Percentiles rank a stretch among this genome's conserved stretches.
These are phyloP conservation scores for Enteromius thamalakanensis DNA, from an alignment of 2,797 vertebrate species.

Conservation along the genomic window DNA sequence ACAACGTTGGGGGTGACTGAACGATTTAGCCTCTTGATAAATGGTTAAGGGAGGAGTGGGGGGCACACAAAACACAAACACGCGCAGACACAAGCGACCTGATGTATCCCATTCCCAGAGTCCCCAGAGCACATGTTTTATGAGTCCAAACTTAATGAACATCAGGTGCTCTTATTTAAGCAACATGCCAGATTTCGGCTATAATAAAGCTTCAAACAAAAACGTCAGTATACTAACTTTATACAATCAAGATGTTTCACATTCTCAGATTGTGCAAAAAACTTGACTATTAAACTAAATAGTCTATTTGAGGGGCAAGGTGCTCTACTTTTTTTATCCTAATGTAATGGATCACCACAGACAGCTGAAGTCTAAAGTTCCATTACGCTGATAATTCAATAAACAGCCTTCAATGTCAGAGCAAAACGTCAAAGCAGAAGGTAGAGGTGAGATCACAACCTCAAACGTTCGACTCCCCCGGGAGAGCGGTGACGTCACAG, in stretches of 20 bases:
- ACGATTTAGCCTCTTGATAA: constrained; percentile 31
- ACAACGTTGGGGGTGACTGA: constrained; percentile 10
- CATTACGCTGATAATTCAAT: constrained; percentile 39
- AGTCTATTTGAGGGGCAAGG: neutral
- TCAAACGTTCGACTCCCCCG: constrained; percentile 34
- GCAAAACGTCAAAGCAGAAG: constrained; percentile 28
- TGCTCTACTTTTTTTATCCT: constrained; percentile 4
- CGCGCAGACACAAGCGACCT: constrained; percentile 27
- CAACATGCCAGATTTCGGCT: constrained; percentile 25
- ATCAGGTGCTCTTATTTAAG: constrained; percentile 60
- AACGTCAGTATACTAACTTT: neutral
- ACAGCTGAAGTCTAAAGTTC: constrained; percentile 22
- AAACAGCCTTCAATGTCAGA: constrained; percentile 12
- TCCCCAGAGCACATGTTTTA: constrained; percentile 74
- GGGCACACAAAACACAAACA: constrained; percentile 9
- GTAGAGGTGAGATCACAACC: constrained; percentile 32
- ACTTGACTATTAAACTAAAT: neutral
- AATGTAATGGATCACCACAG: constrained; percentile 29
- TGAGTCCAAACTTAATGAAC: constrained; percentile 73
- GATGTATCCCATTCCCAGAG: constrained; percentile 70
- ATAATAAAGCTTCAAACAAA: constrained; percentile 6
- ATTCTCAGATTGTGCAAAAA: neutral
- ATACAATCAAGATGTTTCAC: constrained; percentile 24
- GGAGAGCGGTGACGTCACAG: constrained; percentile 63
- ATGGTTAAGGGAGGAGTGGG: constrained; percentile 7